A percentile compares a stretch with the other conserved stretches of the same genome.
phyloP scores from a whole-genome alignment of 2,797 vertebrate species.

The Gila robusta region DNA sequence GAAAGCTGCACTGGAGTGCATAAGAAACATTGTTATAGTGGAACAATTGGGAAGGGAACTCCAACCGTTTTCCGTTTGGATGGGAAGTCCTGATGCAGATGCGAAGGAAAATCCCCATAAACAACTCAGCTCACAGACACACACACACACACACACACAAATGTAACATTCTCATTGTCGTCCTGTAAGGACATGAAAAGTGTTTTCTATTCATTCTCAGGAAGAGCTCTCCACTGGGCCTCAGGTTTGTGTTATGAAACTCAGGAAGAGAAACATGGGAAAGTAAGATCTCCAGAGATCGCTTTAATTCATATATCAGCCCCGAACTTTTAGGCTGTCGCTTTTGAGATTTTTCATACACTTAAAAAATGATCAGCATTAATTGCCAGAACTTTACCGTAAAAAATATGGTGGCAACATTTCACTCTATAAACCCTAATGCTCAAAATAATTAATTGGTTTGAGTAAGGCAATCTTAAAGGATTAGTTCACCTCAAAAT shows the following conservation, averaged over 20 bases:
- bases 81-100: conserved; percentile 67
- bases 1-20: conserved; percentile 26
- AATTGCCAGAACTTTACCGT: no score
- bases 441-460: no score
- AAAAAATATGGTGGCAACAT: no score
- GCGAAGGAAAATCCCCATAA: conserved; percentile 71
- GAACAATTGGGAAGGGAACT: conserved; percentile 72
- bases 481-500: no score
- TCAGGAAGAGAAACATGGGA: conserved; percentile 64
- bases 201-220: conserved; percentile 71
- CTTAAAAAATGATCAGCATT: no score
- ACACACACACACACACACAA: no score
- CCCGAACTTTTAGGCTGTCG: neutral
- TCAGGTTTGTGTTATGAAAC: conserved; percentile 63
- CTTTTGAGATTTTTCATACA: neutral
- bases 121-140: conserved; percentile 54
- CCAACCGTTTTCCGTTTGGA: conserved; percentile 56
- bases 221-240: conserved; percentile 59
- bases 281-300: neutral
- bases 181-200: conserved; percentile 63
- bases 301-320: neutral
- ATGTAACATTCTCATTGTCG: conserved; percentile 70
- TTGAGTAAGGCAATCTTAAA: no score
- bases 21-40: conserved; percentile 49
- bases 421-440: no score